Conservation (phyloP, 1,140 invertebrate species). For the Holcopasites calliopsidis region DNA sequence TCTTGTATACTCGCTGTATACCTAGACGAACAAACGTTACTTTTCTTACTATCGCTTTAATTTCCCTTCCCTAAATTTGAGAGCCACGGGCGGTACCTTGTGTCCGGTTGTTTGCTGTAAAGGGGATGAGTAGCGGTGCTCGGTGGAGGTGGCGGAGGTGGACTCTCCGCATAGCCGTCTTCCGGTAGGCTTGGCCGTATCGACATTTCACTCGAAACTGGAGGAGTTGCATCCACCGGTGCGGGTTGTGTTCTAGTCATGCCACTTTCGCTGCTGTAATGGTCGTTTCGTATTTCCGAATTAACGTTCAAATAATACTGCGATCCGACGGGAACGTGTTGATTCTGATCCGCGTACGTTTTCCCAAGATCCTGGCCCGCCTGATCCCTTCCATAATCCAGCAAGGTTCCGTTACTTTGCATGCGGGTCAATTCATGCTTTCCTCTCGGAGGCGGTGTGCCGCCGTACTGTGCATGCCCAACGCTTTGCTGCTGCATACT, state of each 20-base stretch:
- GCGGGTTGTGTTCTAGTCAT: conserved; percentile 51
- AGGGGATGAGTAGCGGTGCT: conserved; percentile 87
- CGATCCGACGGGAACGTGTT: conserved; percentile 43
- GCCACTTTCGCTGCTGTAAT: conserved; percentile 61
- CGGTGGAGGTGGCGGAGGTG: conserved; percentile 86
- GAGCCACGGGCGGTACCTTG: conserved; percentile 62
- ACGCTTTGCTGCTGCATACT: conserved; percentile 7
- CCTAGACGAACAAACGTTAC: conserved; percentile 46
- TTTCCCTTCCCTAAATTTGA: not conserved
- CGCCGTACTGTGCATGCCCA: conserved; percentile 55
- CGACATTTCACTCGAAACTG: conserved; percentile 28
- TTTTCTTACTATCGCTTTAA: not conserved
- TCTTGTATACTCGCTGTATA: conserved; percentile 87
- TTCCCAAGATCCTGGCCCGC: conserved; percentile 60
- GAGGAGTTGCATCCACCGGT: conserved; percentile 57
- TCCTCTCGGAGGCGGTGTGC: conserved; percentile 11
- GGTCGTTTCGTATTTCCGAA: conserved; percentile 59
- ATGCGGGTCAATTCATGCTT: conserved; percentile 6
- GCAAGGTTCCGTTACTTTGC: conserved; percentile 27
- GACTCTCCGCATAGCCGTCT: conserved; percentile 79
- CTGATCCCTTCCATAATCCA: conserved; percentile 44
- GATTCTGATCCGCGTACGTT: conserved; percentile 62
- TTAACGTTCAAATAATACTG: conserved; percentile 69
- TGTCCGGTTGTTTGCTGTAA: conserved; percentile 79
- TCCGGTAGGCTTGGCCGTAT: conserved; percentile 68